Evolutionary conservation across 2,113 vertebrate species (phyloP).

Genomic region (Chelonoidis abingdonii): DNA sequence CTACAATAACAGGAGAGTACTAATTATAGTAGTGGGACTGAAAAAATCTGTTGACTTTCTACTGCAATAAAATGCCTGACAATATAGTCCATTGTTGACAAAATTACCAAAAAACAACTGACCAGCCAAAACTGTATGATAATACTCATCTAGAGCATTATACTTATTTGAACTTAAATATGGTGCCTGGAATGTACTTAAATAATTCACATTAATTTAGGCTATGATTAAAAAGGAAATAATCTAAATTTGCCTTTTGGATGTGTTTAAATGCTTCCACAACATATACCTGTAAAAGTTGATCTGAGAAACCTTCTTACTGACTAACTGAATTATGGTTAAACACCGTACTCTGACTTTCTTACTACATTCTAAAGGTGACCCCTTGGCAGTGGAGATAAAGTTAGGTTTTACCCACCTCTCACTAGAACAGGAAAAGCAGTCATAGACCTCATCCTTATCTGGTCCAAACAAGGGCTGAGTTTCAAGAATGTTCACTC

Average conservation of each 20-base stretch:
- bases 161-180: neutral
- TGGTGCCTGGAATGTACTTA: neutral
- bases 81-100: neutral
- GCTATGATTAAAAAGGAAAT: conserved; percentile 7
- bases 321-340: conserved; percentile 8
- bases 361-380: neutral
- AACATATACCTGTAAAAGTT: neutral
- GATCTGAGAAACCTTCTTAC: neutral
- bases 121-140: neutral
- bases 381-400: neutral
- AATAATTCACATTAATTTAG: neutral
- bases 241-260: neutral
- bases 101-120: neutral
- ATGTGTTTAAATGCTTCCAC: neutral
- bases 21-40: neutral
- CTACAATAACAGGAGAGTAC: neutral
- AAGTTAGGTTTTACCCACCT: neutral
- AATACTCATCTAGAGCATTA: neutral
- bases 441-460: neutral
- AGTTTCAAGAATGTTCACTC: neutral
- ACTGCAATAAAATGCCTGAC: neutral
- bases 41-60: neutral
- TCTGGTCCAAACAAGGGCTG: neutral
- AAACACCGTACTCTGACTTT: neutral
- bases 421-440: neutral